Evolutionary conservation across 1,140 invertebrate genomes (phyloP).

Genomic region (Acromyrmex echinatior): DNA sequence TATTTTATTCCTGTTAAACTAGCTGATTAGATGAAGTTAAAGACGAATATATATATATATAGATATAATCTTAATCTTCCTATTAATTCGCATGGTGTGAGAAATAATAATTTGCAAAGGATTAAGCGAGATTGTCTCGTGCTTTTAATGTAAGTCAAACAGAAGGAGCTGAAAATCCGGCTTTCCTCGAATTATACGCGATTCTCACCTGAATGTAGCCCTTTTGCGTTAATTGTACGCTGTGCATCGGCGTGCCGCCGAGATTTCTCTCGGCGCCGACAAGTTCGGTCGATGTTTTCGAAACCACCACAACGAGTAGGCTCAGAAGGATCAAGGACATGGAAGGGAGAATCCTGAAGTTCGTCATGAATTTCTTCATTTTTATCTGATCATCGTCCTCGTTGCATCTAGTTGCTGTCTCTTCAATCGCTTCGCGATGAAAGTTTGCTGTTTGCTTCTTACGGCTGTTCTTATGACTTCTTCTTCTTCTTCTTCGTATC

Average conservation of each 20-base stretch:
- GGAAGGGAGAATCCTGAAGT: background rate
- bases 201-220: slow-evolving; percentile 89
- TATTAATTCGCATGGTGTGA: background rate
- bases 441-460: slow-evolving; percentile 10
- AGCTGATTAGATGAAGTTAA: background rate
- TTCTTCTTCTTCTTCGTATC: background rate
- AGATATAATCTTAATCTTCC: background rate
- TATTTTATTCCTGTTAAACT: background rate
- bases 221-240: slow-evolving; percentile 88
- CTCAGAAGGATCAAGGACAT: slow-evolving; percentile 24
- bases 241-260: slow-evolving; percentile 84
- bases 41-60: no score
- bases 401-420: slow-evolving; percentile 21
- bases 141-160: no score
- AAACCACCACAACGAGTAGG: background rate
- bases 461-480: background rate
- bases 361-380: slow-evolving; percentile 42
- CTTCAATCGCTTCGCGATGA: slow-evolving; percentile 30
- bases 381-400: slow-evolving; percentile 47
- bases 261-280: background rate
- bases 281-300: background rate
- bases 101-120: background rate
- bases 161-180: background rate
- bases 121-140: background rate
- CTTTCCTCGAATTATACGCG: background rate